These are phyloP conservation scores for Psammodynastes pulverulentus DNA, from an alignment of 2,113 vertebrate genomes.

Conservation along the genomic window DNA sequence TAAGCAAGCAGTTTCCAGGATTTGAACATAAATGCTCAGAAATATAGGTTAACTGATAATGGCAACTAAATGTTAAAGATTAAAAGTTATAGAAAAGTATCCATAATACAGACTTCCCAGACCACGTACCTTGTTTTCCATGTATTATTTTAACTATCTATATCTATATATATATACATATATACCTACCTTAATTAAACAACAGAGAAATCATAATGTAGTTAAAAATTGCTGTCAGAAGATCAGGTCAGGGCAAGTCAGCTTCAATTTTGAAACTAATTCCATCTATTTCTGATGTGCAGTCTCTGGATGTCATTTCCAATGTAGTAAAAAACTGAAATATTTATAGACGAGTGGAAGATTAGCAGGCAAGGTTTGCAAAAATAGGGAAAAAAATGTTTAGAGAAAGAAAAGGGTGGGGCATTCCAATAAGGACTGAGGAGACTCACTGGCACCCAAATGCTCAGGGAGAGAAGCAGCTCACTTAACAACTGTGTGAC, in stretches of 20 bases:
- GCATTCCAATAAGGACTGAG: not conserved
- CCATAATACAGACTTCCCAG: conserved; percentile 25
- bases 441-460: not conserved
- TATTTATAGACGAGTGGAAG: not conserved
- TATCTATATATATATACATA: no score
- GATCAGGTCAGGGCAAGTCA: not conserved
- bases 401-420: not conserved
- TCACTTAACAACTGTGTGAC: not conserved
- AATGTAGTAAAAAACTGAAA: not conserved
- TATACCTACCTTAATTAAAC: not conserved
- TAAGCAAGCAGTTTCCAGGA: conserved; percentile 56
- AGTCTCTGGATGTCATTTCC: not conserved
- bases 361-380: not conserved
- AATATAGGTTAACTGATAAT: conserved; percentile 37
- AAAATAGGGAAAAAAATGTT: not conserved
- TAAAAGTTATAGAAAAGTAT: conserved; percentile 25
- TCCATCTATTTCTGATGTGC: not conserved
- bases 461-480: not conserved
- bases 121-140: not conserved
- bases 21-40: conserved; percentile 54
- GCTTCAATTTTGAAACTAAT: not conserved
- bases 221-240: not conserved
- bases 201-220: not conserved
- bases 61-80: conserved; percentile 30
- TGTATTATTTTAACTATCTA: conserved; percentile 4